phyloP scores from a whole-genome alignment of 2,888 invertebrate genomes.

The Tachina lurida region DNA sequence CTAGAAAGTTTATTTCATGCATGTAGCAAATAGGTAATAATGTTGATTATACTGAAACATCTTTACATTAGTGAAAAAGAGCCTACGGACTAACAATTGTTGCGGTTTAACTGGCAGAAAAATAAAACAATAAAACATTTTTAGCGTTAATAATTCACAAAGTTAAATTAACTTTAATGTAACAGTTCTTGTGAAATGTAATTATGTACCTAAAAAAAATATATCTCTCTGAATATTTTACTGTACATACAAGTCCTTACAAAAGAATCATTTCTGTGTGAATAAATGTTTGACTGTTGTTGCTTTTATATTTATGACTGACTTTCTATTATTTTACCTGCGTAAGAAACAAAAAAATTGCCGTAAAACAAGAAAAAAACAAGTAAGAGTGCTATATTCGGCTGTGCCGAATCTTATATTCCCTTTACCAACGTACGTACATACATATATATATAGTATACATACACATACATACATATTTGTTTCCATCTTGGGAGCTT shows the following conservation, averaged over 20 bases:
- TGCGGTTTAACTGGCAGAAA: constrained; percentile 50
- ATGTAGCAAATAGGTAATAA: neutral
- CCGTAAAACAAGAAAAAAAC: neutral
- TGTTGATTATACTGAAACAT: neutral
- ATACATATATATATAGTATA: no score
- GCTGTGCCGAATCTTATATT: no score
- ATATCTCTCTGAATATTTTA: neutral
- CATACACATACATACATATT: no score
- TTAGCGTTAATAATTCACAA: constrained; percentile 72
- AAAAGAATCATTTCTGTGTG: neutral
- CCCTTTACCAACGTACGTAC: no score
- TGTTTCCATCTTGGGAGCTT: no score
- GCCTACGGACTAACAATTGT: constrained; percentile 18
- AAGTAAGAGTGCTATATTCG: no score
- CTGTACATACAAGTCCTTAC: neutral
- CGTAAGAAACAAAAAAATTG: constrained; percentile 11
- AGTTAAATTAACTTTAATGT: constrained; percentile 66
- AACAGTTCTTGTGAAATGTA: constrained; percentile 50
- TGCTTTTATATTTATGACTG: constrained; percentile 31
- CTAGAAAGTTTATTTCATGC: no score
- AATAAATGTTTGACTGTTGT: neutral
- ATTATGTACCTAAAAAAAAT: constrained; percentile 49
- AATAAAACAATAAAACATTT: constrained; percentile 71
- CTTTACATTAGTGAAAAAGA: neutral
- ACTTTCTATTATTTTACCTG: constrained; percentile 14